Percentiles rank a stretch among this genome's conserved stretches.
These are phyloP conservation scores for Kryptolebias marmoratus DNA, from an alignment of 2,113 vertebrate genomes.

Conservation along the genomic window DNA sequence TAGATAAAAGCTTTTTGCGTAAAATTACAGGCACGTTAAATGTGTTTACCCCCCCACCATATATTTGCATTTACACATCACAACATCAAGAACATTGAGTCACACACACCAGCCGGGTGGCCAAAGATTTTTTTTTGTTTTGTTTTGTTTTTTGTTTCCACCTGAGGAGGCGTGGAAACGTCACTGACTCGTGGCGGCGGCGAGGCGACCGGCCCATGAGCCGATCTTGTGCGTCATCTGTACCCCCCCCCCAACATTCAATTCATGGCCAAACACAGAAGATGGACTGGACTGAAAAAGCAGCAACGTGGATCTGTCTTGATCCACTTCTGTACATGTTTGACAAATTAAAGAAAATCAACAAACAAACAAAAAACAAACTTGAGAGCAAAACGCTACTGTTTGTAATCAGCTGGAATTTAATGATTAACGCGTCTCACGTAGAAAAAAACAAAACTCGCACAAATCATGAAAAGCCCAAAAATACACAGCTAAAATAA, in stretches of 20 bases:
- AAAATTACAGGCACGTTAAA: slow-evolving; percentile 57
- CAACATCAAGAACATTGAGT: slow-evolving; percentile 32
- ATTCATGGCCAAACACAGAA: slow-evolving; percentile 22
- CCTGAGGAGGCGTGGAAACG: neutral
- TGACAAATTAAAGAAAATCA: neutral
- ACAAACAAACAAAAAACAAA: neutral
- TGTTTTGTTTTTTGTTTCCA: slow-evolving; percentile 1
- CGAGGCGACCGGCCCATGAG: slow-evolving; percentile 14
- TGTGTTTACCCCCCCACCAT: neutral
- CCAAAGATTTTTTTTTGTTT: neutral
- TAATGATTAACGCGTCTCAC: neutral
- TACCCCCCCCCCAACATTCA: no score
- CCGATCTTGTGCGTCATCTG: slow-evolving; percentile 24
- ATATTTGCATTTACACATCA: slow-evolving; percentile 39
- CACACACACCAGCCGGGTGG: slow-evolving; percentile 30
- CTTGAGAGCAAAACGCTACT: neutral
- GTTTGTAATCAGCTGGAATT: slow-evolving; percentile 13
- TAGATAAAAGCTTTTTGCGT: slow-evolving; percentile 22
- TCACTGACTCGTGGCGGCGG: slow-evolving; percentile 3
- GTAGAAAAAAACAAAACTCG: neutral
- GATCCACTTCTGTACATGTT: neutral
- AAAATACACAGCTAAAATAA: neutral
- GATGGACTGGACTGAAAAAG: neutral
- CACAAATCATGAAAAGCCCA: neutral
- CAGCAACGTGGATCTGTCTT: neutral